Evolutionary conservation across 2,113 vertebrate species (phyloP), one percentile per base, ranked within the genome.

Genomic region (Pelecanoides urinatrix): DNA sequence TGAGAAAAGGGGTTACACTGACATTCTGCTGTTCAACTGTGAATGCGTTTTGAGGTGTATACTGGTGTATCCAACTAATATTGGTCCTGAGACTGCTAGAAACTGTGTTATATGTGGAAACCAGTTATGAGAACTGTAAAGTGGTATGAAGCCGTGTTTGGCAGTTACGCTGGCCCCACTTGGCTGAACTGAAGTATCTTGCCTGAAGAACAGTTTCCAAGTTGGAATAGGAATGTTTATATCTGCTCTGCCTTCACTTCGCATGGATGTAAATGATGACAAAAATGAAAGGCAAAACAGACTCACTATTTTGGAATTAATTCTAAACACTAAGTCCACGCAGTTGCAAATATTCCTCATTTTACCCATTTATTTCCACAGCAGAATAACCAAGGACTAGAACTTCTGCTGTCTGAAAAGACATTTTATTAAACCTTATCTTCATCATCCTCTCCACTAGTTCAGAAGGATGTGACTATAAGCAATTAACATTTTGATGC

Each of bases 401-500:
- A 78, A 92, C 14, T 50, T 72, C 16, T 82, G 42, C 47, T 75
- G 27, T 27, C 22, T 85, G 78, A 63, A 67, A 73, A 81, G 16
- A 17, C 11, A 21, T 42, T 82, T 74, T 59, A 47, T 85, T 71
- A 76, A 45, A 8, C 59, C 38, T 85, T 65, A 76, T 92, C 81
- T 93, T 83, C 92, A 58, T 79, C 87, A 52, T 29, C 58, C 59
- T 91, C 72, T 93, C 63, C 59, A 25, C 42, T 4, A 44, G 38
- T 13, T 62, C 73, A 67, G 63, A 68, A 71, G 79, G 30, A 93
- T 29, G 34, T 16, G 58, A 21, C 77, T 82, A 15, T 59, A 72
- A 91, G n/a, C 56, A 89, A 74, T 91, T 93, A 92, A 59, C 25
- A n/a, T 89, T 92, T 86, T 81, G 83, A 75, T 92, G 79, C 49